Evolutionary conservation across 2,888 invertebrate genomes (phyloP).

Genomic region (Tipula lateralis): DNA sequence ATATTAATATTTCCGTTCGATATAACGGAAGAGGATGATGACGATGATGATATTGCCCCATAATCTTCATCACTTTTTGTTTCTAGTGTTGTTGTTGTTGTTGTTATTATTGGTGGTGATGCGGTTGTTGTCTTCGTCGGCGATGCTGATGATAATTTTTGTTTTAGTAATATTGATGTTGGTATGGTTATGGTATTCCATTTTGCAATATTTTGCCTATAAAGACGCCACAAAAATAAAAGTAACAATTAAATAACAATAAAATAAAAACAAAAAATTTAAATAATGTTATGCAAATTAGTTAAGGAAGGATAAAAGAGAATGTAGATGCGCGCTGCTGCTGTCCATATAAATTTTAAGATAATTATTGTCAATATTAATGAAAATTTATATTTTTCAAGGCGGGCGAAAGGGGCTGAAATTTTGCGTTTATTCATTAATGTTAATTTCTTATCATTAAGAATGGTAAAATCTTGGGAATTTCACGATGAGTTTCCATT

Average conservation of each 20-base stretch:
- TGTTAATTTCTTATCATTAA: neutral
- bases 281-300: neutral
- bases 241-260: neutral
- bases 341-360: neutral
- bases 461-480: neutral
- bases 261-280: neutral
- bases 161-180: neutral
- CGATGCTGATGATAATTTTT: neutral
- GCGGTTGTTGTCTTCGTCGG: neutral
- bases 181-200: neutral
- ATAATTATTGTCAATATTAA: neutral
- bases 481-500: neutral
- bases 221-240: neutral
- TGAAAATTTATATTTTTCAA: neutral
- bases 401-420: neutral
- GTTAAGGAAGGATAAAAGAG: neutral
- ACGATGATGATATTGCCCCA: neutral
- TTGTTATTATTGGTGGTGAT: neutral
- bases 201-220: constrained; percentile 16
- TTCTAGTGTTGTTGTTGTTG: neutral
- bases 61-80: neutral
- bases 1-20: constrained; percentile 20
- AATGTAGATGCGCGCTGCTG: neutral
- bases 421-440: neutral
- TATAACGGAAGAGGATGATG: neutral